A percentile compares a stretch with the other conserved stretches of the same genome.
Evolutionary conservation across 2,113 vertebrate species (phyloP).

Genomic region (Carassius gibelio): DNA sequence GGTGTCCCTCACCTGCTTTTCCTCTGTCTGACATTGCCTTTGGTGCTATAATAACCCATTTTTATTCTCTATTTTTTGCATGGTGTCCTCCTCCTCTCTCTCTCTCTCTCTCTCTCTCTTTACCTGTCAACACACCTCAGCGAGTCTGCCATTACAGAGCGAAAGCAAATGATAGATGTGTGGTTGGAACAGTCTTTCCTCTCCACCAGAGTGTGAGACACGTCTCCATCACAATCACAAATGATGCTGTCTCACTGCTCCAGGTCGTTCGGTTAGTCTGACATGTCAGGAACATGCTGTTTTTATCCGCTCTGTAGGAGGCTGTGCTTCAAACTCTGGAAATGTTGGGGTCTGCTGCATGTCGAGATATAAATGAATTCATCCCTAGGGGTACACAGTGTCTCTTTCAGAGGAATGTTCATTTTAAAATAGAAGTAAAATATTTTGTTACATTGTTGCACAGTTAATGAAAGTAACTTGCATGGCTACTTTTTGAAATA

Average conservation of each 20-base stretch:
- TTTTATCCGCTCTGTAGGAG: slow-evolving; percentile 16
- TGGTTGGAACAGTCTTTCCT: not conserved
- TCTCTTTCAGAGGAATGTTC: not conserved
- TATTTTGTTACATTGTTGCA: not conserved
- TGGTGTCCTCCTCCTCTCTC: not conserved
- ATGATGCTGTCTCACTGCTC: not conserved
- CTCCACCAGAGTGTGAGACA: not conserved
- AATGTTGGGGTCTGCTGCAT: not conserved
- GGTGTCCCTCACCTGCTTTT: not conserved
- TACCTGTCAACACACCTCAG: not conserved
- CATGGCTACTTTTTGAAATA: not conserved
- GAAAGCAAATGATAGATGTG: not conserved
- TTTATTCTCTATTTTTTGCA: not conserved
- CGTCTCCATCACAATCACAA: not conserved
- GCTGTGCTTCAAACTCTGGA: not conserved
- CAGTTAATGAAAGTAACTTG: not conserved
- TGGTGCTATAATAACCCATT: not conserved
- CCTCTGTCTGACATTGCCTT: not conserved
- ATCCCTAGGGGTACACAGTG: not conserved
- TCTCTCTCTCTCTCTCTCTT: not conserved
- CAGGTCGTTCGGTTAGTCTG: slow-evolving; percentile 16
- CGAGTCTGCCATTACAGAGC: not conserved
- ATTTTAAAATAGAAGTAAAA: not conserved
- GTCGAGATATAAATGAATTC: not conserved
- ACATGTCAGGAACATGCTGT: not conserved